A percentile compares a stretch with the other conserved stretches of the same genome.
Conservation (phyloP, 2,888 invertebrate genomes). For the Caenorhabditis becei region DNA sequence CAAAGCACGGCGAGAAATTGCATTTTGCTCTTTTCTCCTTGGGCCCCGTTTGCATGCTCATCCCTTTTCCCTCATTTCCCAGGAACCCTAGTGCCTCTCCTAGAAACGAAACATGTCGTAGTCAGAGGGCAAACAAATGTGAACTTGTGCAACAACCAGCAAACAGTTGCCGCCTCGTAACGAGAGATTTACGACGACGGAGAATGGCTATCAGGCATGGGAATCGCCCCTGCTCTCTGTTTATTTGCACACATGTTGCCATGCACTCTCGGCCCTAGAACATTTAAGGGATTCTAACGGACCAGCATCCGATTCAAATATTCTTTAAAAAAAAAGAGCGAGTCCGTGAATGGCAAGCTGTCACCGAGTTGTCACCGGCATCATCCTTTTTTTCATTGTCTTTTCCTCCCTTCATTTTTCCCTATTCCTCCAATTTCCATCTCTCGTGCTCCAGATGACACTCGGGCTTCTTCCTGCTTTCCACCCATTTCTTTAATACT, state of each 20-base stretch:
- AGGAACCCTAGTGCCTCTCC: neutral
- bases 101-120: neutral
- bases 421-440: neutral
- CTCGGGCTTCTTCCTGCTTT: neutral
- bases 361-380: constrained; percentile 11
- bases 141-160: constrained; percentile 1
- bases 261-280: neutral
- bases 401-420: neutral
- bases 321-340: neutral
- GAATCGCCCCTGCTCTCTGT: constrained; percentile 13
- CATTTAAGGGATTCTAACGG: neutral
- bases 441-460: neutral
- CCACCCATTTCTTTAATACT: constrained; percentile 21
- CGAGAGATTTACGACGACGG: constrained; percentile 19
- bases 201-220: constrained; percentile 19
- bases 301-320: neutral
- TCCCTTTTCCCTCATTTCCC: neutral
- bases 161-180: constrained; percentile 31
- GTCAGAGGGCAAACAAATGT: constrained; percentile 19
- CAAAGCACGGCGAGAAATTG: constrained; percentile 38
- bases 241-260: constrained; percentile 38
- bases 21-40: constrained; percentile 34
- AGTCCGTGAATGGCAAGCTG: neutral
- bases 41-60: neutral
- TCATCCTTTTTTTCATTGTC: constrained; percentile 11